phyloP scores from a whole-genome alignment of 2,797 vertebrate genomes.

The Coilia nasus region DNA sequence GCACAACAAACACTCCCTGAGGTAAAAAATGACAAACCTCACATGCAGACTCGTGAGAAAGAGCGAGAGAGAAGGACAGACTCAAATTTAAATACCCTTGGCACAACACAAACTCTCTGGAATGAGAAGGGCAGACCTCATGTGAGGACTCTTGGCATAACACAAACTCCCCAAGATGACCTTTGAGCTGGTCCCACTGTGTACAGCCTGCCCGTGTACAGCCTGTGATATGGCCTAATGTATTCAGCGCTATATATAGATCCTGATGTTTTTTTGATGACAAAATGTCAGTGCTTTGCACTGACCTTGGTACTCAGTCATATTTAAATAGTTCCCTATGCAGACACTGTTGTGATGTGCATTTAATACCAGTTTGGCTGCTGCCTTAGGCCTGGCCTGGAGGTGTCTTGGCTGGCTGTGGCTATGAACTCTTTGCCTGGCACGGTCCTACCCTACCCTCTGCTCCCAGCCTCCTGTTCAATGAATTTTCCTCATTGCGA shows the following conservation, averaged over 20 bases:
- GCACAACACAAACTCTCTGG: background rate
- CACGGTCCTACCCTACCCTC: background rate
- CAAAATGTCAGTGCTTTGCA: slow-evolving; percentile 5
- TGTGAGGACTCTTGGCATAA: too few relatives aligned
- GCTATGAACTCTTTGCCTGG: background rate
- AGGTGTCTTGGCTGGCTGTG: background rate
- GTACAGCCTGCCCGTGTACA: background rate
- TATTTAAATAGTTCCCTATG: slow-evolving; percentile 14
- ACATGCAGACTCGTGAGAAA: background rate
- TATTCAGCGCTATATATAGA: slow-evolving; percentile 3
- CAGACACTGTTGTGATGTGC: background rate
- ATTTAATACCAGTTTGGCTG: background rate
- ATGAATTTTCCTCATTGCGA: background rate
- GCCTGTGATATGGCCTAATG: background rate
- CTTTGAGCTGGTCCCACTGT: background rate
- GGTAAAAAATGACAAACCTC: too few relatives aligned
- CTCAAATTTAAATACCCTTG: background rate
- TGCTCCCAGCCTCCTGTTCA: background rate
- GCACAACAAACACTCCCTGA: too few relatives aligned
- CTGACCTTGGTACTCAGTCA: slow-evolving; percentile 7
- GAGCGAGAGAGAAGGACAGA: slow-evolving; percentile 14
- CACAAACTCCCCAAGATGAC: background rate
- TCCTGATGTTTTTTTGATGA: background rate
- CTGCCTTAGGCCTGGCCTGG: background rate
- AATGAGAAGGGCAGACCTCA: slow-evolving; percentile 2